Evolutionary conservation across 2,113 vertebrate species (phyloP), one percentile per base, ranked within the genome.

Genomic region (Melanerpes aurifrons): DNA sequence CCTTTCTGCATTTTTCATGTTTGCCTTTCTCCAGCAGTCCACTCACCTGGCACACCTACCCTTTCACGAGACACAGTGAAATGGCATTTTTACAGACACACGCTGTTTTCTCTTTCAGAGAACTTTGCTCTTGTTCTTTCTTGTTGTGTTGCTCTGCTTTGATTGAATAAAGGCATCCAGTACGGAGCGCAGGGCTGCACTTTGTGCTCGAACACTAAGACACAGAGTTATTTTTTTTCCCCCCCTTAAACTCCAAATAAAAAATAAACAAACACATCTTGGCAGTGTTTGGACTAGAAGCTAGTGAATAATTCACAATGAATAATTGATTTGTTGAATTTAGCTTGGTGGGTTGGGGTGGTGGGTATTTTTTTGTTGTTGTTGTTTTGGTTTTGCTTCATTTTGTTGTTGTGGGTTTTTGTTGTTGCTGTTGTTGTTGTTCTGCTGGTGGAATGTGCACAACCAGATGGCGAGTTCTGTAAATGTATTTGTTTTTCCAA

Each of bases 311-410:
- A 97, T 97, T 97, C 95, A 96, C 96, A 96, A 96, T 96, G 96
- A 97, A 97, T 97, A 97, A 97, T 95, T 97, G 96, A 97, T 97
- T 96, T 96, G 95, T 94, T 97, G 92, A 95, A 95, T 97, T 91
- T 94, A 96, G 91, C 93, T 93, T 86, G 76, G 89, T 93, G 47
- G 31, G 45, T n/a, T 48, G 43, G 32, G 35, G 14, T 6, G 43
- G 43, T 15, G 43, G 40, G 37, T 50, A 32, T 53, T 69, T 32
- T 31, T 22, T 40, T 40, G 37, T 40, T 40, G 40, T 31, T 31
- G 29, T 93, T 94, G 35, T 96, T 94, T 64, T 70, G 5, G 10
- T 50, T 50, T 22, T 50, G 4, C 21, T 94, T 67, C 40, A 40
- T 67, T 67, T 48, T 69, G 25, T 32, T 48, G 43, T 68, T 20